Evolutionary conservation across 2,113 vertebrate species (phyloP).

Genomic region (Leptobrachium leishanense): DNA sequence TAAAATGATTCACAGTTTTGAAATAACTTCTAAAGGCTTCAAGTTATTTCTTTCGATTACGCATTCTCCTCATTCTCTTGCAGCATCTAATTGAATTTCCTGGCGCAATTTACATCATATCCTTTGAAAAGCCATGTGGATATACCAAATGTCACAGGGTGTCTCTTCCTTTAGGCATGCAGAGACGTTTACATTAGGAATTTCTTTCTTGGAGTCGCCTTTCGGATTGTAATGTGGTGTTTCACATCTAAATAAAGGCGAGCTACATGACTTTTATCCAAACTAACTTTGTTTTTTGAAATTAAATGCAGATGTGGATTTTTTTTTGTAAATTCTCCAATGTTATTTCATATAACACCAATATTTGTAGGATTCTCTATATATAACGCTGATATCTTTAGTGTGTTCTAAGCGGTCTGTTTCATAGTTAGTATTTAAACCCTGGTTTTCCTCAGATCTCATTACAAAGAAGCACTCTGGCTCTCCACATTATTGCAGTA

Average conservation of each 20-base stretch:
- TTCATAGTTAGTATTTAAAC: too few species aligned
- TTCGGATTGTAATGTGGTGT: conserved; percentile 28
- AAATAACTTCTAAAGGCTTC: too few species aligned
- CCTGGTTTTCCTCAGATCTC: too few species aligned
- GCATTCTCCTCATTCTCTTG: background rate
- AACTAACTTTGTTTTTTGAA: conserved; percentile 57
- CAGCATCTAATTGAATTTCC: background rate
- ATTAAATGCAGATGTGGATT: conserved; percentile 61
- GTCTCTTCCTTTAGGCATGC: conserved; percentile 42
- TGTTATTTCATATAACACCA: too few species aligned
- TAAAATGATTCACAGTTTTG: background rate
- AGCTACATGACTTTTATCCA: conserved; percentile 51
- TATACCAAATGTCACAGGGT: conserved; percentile 48
- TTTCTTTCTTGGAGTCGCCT: conserved; percentile 48
- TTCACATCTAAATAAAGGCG: conserved; percentile 38
- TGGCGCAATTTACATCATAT: background rate
- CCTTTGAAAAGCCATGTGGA: conserved; percentile 34
- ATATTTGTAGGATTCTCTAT: too few species aligned
- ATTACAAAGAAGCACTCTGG: too few species aligned
- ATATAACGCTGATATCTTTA: too few species aligned
- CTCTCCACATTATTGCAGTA: too few species aligned
- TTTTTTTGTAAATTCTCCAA: too few species aligned
- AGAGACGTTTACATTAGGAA: conserved; percentile 50
- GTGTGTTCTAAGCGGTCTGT: too few species aligned
- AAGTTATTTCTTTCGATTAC: background rate